Evolutionary conservation across 2,888 invertebrate genomes (phyloP), one percentile per base, ranked within the genome.

Genomic region (Nomada goodeniana): DNA sequence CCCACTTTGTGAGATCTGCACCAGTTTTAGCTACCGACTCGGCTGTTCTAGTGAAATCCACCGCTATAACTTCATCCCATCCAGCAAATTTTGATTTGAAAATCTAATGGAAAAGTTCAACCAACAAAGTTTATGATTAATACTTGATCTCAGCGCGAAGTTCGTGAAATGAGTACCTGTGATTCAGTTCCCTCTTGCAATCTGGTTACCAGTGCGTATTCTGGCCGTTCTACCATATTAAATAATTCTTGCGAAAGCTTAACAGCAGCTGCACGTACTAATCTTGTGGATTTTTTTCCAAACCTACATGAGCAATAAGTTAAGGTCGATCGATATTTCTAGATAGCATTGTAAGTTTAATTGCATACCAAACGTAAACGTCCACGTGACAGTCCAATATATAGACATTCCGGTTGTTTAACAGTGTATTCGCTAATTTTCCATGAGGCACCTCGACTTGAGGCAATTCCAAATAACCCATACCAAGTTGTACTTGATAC

Each of bases 31-130:
- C 97, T 0, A 99, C 99, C 0, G 99, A 99, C 93, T 98, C 99
- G 0, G 99, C 99, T 0, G 99, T 99, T 85, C 99, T 96, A 0
- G 99, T 99, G 94, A 98, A 99, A 95, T 99, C 99, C 10, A 99
- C 99, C 0, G 98, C 99, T 90, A 99, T 98, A 23, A 99, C 98
- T 94, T 99, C 99, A 93, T 99, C 99, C 99, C 99, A 99, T 11
- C 98, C 99, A 64, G 96, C 94, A 94, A 99, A 99, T 94, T 99
- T 99, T 0, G 98, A 97, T 94, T 99, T 99, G 94, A 99, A 99
- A 86, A 99, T 96, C 96, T 97, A 89, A n/a, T 55, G 68, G 26
- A 18, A 5, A 20, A 36, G 36, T 36, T 36, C 36, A 7, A 36
- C 7, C 36, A 36, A 36, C 36, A 36, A 23, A 47, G 29, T 15